Percentiles rank a stretch among this genome's conserved stretches.
phyloP scores from a whole-genome alignment of 1,140 invertebrate species.

The Saccostrea echinata region DNA sequence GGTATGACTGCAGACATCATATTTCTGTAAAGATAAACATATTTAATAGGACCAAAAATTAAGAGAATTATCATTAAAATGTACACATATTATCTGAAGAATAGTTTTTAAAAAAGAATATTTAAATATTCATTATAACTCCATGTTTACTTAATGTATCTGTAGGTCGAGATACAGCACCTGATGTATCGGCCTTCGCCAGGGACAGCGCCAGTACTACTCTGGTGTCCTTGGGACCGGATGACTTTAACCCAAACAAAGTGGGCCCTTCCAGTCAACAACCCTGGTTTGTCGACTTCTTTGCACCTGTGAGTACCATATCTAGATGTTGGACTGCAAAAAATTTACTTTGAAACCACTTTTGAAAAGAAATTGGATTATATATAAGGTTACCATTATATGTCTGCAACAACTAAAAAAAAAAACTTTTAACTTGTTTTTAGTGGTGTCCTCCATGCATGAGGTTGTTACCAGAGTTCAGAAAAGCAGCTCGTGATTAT shows the following conservation, averaged over 20 bases:
- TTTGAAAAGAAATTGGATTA: too few relatives aligned
- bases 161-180: slow-evolving; percentile 83
- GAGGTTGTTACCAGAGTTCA: slow-evolving; percentile 86
- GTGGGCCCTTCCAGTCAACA: slow-evolving; percentile 77
- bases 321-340: neutral
- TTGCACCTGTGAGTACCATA: slow-evolving; percentile 84
- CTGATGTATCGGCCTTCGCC: slow-evolving; percentile 87
- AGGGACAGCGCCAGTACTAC: slow-evolving; percentile 84
- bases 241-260: slow-evolving; percentile 82
- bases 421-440: slow-evolving; percentile 41
- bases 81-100: too few relatives aligned
- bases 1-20: slow-evolving; percentile 75
- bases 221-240: slow-evolving; percentile 84
- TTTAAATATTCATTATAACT: neutral
- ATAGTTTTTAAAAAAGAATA: neutral
- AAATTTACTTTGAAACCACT: too few relatives aligned
- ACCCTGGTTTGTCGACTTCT: slow-evolving; percentile 89
- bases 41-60: neutral
- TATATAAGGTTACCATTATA: too few relatives aligned
- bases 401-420: too few relatives aligned
- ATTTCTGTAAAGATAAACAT: neutral
- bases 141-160: neutral
- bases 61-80: neutral
- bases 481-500: slow-evolving; percentile 83
- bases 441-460: slow-evolving; percentile 91